Evolutionary conservation across 1,140 invertebrate genomes (phyloP), one percentile per base, ranked within the genome.

Genomic region (Drosophila obscura): DNA sequence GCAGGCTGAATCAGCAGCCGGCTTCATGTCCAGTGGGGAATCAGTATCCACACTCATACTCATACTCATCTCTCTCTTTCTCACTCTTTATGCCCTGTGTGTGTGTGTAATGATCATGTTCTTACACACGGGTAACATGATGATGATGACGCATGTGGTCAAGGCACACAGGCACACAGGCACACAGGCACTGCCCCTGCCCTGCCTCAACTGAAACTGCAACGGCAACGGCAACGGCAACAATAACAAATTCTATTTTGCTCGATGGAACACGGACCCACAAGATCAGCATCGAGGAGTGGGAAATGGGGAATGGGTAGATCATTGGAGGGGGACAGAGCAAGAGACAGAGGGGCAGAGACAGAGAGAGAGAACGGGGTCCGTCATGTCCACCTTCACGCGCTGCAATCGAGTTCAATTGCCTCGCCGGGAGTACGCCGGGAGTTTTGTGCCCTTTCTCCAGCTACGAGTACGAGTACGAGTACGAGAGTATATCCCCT

Each of bases 181-280:
- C 19, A 1, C 26, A 28, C 26, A 28, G 26, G 35, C 35, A 39
- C 35, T 39, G 35, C 8, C 8, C 31, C 31, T 87, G 81, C 74
- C 82, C 82, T 88, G 83, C 83, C 84, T 60, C 71, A 77, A 73
- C 51, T 56, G 46, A 11, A 39, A 39, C 35, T 11, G 35, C 48
- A 59, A 35, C 49, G 58, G 16, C 78, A 72, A 60, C 66, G 61
- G 51, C 74, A 79, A 51, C 45, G 55, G 39, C 39, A 52, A 82
- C 53, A 88, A 83, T 77, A 88, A 77, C 81, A 79, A 82, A 80
- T 87, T 87, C 81, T 85, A 88, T 87, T 78, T 79, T 76, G 53
- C 56, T 28, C 59, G 60, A 67, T 75, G 77, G 73, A 56, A 77
- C 68, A 67, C 68, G 80, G 60, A 62, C 52, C 50, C 51, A 44